Evolutionary conservation across 2,797 vertebrate species (phyloP), one percentile per base, ranked within the genome.

Genomic region (Fratercula arctica): DNA sequence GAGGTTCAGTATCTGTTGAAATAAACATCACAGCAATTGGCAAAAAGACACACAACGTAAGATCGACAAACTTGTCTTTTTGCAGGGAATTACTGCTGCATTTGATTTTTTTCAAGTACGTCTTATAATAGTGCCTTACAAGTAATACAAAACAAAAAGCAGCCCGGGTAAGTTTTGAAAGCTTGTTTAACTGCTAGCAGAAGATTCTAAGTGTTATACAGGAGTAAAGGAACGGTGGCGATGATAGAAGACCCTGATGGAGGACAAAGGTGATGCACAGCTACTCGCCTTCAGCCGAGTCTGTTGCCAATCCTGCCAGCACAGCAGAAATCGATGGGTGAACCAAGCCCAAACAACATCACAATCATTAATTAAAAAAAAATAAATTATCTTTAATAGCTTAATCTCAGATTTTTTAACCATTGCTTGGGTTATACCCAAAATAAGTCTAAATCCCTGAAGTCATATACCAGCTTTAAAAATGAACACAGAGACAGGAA

Each of bases 1-100:
- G 99, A 57, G 98, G 97, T 60, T 99, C 99, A 14, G 99, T 95
- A 90, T 99, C 99, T 99, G 92, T 76, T 93, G 67, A 97, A 79
- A 97, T 2, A 93, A 90, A 76, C 0, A 5, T 9, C 61, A 86
- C 29, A 73, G 46, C 51, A 64, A 57, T 41, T 41, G 33, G 33
- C 33, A 88, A 85, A 64, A 90, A 15, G 21, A 83, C 33, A 90
- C 95, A 84, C 28, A 86, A 35, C 1, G 9, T 50, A 68, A 72
- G 63, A 69, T 8, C 45, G 23, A 23, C 1, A 12, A 23, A 84
- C n/a, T 16, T 56, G 25, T n/a, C 6, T 35, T 46, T 75, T 63
- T 61, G n/a, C 41, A 69, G 6, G 31, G 20, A 75, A 80, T 20
- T 45, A 69, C 57, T 48, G 21, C 29, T 82, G 26, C 26, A 18